Base-by-base conservation (phyloP, 2,113 vertebrate genomes). In the Eolophus roseicapilla region DNA sequence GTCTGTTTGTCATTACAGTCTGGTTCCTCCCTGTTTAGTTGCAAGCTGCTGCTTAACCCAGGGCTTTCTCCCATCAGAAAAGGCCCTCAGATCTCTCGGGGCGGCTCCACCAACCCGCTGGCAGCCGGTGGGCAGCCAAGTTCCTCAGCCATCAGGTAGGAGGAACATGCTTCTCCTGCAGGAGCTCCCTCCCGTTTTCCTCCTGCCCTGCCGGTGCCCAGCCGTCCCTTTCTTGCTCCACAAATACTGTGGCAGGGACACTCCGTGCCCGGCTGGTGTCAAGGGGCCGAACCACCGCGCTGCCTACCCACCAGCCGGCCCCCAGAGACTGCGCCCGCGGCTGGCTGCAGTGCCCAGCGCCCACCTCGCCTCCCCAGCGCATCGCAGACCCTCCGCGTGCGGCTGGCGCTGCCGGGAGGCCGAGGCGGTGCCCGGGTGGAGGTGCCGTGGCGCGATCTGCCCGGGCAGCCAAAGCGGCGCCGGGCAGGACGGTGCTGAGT, bases 1-100 rank as follows among this genome's bases (percentile, higher is more conserved):
- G 91, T 68, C 89, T 95, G 94, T 95, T 93, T 96, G 94, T 92
- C 85, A 91, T 94, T 94, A 93, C 65, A 49, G 70, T 16, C 74
- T 75, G 70, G 82, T 97, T 85, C 84, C 91, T 97, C 88, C 84
- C 91, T 44, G 87, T n/a, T 92, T 35, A 24, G 53, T 33, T 71
- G 83, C 87, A 59, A 75, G 67, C 89, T 85, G 91, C 73, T 39
- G 77, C 91, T 89, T 43, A 89, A 47, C 81, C 91, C 70, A 50
- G 65, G 47, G 83, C 86, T 91, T 83, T 91, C 93, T 87, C 87
- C 80, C 46, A 18, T 37, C 84, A 41, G 55, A 44, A n/a, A 46
- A 92, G 88, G 73, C 89, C 62, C 62, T 60, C 43, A 1, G 82
- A 37, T 89, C 69, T 20, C 75, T 44, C 27, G 18, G 46, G 49